A percentile compares a stretch with the other conserved stretches of the same genome.
These are phyloP conservation scores for Ctenochaetus hawaiiensis DNA, from an alignment of 2,797 vertebrate species.

Conservation along the genomic window DNA sequence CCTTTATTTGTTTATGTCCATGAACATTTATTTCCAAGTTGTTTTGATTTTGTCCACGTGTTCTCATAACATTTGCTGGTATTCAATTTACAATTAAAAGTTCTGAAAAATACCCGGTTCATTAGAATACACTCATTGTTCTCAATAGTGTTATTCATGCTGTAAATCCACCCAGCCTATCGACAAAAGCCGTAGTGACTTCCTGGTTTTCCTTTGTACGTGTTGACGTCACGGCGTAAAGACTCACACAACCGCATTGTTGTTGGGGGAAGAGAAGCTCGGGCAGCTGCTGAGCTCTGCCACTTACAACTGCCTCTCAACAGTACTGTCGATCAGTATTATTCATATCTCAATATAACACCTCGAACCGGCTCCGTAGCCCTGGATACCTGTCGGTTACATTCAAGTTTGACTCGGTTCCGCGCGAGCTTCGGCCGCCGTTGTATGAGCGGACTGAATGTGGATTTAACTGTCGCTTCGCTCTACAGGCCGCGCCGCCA, in stretches of 20 bases:
- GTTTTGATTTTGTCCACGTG: no score
- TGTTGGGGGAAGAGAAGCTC: constrained; percentile 85
- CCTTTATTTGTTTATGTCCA: background rate
- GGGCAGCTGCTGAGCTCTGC: constrained; percentile 66
- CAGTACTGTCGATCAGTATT: constrained; percentile 28
- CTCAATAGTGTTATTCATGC: background rate
- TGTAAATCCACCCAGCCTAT: no score
- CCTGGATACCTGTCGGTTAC: constrained; percentile 70
- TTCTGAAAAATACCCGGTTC: background rate
- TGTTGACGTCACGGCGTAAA: constrained; percentile 68
- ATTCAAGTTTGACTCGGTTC: constrained; percentile 40
- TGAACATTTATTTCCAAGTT: background rate
- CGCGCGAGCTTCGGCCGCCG: constrained; percentile 68
- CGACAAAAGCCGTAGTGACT: constrained; percentile 30
- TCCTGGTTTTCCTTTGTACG: constrained; percentile 71
- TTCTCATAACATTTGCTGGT: no score
- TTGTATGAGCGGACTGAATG: constrained; percentile 78
- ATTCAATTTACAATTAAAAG: no score
- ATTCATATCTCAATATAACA: constrained; percentile 8
- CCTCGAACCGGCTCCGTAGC: constrained; percentile 57
- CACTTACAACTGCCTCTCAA: constrained; percentile 42
- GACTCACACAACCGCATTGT: constrained; percentile 86
- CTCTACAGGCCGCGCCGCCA: constrained; percentile 85
- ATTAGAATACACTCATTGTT: no score
- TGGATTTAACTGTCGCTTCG: constrained; percentile 79